A percentile compares a stretch with the other conserved stretches of the same genome.
phyloP scores from a whole-genome alignment of 2,888 invertebrate species.

The Tipula lateralis region DNA sequence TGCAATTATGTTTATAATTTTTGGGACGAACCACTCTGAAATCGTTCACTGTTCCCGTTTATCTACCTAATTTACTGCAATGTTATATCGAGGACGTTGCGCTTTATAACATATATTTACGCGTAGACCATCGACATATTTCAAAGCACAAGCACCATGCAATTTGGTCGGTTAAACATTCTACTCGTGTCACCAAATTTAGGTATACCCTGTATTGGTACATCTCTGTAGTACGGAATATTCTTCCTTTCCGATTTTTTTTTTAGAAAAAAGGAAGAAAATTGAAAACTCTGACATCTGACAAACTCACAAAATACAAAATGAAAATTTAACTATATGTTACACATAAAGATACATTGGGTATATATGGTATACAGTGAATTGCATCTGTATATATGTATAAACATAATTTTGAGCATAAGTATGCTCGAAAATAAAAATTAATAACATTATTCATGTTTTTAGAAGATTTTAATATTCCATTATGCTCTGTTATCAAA shows the following conservation, averaged over 20 bases:
- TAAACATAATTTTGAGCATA: neutral
- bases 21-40: too few species aligned
- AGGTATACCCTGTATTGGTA: too few species aligned
- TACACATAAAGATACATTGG: neutral
- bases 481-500: slow-evolving; percentile 1
- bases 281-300: neutral
- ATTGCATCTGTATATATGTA: neutral
- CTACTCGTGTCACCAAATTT: too few species aligned
- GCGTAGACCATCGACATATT: too few species aligned
- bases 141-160: too few species aligned
- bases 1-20: too few species aligned
- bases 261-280: neutral
- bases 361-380: neutral
- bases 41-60: too few species aligned
- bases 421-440: neutral
- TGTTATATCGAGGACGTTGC: too few species aligned
- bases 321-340: neutral
- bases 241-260: neutral
- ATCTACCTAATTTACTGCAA: too few species aligned
- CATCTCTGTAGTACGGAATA: neutral
- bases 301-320: neutral
- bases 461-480: neutral
- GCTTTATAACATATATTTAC: too few species aligned
- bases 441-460: slow-evolving; percentile 13
- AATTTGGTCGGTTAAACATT: too few species aligned